Conservation (phyloP, 2,113 vertebrate species). For the Ageneiosus marmoratus region DNA sequence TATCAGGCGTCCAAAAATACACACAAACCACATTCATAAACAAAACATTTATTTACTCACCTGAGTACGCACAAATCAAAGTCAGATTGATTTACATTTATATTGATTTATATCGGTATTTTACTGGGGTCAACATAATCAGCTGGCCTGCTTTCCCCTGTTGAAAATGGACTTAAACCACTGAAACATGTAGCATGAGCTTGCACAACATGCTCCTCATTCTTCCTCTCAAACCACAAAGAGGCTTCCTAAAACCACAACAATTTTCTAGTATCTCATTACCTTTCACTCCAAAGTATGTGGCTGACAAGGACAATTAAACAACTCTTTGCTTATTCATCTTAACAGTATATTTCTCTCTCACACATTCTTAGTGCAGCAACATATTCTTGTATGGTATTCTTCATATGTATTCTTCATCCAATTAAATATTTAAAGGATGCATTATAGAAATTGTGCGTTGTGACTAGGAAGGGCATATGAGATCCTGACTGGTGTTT, state of each 20-base stretch:
- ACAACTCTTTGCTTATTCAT: constrained; percentile 38
- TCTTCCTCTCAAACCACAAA: constrained; percentile 19
- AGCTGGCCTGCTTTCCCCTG: constrained; percentile 61
- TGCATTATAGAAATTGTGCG: constrained; percentile 55
- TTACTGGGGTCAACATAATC: constrained; percentile 69
- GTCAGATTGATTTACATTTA: constrained; percentile 10
- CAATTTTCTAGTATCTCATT: constrained; percentile 31
- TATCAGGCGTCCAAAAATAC: background rate
- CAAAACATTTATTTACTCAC: background rate
- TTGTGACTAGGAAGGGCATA: constrained; percentile 21
- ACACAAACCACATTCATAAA: background rate
- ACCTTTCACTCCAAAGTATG: constrained; percentile 20
- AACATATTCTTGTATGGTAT: no score
- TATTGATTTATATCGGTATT: constrained; percentile 53
- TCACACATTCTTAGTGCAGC: constrained; percentile 42
- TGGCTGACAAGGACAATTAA: constrained; percentile 26
- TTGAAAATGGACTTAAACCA: constrained; percentile 52
- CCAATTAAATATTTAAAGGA: constrained; percentile 53
- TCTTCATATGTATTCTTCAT: constrained; percentile 26
- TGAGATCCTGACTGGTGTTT: constrained; percentile 14
- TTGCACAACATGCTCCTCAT: background rate
- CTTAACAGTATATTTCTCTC: constrained; percentile 39
- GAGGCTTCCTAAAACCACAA: constrained; percentile 28
- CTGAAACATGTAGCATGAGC: constrained; percentile 6
- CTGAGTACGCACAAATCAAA: background rate